phyloP scores from a whole-genome alignment of 2,888 invertebrate genomes.

The Tetramorium bicarinatum region DNA sequence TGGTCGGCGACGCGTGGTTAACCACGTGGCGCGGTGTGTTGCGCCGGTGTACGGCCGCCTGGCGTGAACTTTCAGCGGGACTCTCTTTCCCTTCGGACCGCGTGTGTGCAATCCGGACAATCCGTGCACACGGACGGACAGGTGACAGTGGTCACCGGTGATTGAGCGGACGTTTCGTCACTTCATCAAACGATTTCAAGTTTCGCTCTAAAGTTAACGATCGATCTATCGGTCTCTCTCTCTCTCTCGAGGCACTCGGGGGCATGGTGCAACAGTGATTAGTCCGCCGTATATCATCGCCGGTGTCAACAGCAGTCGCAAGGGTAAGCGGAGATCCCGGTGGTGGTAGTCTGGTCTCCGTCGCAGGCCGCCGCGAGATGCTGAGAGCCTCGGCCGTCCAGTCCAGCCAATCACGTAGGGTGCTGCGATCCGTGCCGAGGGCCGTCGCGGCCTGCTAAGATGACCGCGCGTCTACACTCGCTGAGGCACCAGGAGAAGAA shows the following conservation, averaged over 20 bases:
- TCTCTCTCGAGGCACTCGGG: constrained; percentile 39
- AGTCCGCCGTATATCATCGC: constrained; percentile 31
- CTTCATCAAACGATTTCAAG: not conserved
- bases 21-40: constrained; percentile 68
- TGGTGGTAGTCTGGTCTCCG: constrained; percentile 60
- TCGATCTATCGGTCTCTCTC: not conserved
- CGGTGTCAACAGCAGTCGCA: constrained; percentile 21
- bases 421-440: constrained; percentile 79
- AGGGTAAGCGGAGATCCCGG: constrained; percentile 6
- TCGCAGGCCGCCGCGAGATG: constrained; percentile 76
- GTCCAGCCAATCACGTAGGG: constrained; percentile 78
- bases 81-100: constrained; percentile 17
- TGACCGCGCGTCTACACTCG: constrained; percentile 86
- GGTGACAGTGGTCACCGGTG: not conserved
- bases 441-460: constrained; percentile 84
- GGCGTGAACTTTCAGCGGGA: constrained; percentile 53
- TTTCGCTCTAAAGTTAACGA: not conserved
- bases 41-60: constrained; percentile 43
- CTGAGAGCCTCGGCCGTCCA: constrained; percentile 80
- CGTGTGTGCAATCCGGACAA: constrained; percentile 17
- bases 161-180: not conserved
- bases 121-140: constrained; percentile 2
- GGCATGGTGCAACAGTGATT: constrained; percentile 45
- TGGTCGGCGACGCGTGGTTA: constrained; percentile 65
- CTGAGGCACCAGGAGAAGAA: constrained; percentile 85